Evolutionary conservation across 1,140 invertebrate species (phyloP).

Genomic region (Leptestheria dahalacensis): DNA sequence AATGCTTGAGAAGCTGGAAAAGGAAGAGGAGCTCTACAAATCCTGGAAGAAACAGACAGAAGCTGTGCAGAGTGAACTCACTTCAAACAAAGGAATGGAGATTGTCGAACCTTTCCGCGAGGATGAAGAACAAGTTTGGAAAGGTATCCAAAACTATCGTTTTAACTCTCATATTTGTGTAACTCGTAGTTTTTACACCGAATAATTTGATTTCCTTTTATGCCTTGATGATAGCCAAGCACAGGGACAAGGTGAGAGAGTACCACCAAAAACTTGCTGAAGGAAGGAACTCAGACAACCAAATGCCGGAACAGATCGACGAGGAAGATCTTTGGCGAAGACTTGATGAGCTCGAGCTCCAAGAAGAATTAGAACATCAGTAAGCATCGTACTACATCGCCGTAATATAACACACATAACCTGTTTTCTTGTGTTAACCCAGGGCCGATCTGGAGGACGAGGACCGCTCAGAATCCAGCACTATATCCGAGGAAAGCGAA

Average conservation of each 20-base stretch:
- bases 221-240: constrained; percentile 35
- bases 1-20: constrained; percentile 31
- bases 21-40: constrained; percentile 33
- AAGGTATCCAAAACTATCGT: constrained; percentile 29
- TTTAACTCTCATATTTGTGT: constrained; percentile 10
- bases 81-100: constrained; percentile 30
- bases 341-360: constrained; percentile 36
- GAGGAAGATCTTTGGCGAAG: constrained; percentile 33
- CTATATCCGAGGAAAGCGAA: not conserved
- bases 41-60: constrained; percentile 28
- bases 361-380: constrained; percentile 32
- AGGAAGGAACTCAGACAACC: constrained; percentile 22
- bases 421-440: not conserved
- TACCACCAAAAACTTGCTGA: constrained; percentile 30
- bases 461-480: not conserved
- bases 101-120: constrained; percentile 39
- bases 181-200: constrained; percentile 14
- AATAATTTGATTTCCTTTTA: too few species aligned
- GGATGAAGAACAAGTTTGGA: constrained; percentile 36
- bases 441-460: constrained; percentile 21
- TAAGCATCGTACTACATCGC: too few species aligned
- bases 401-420: too few species aligned
- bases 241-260: constrained; percentile 33
- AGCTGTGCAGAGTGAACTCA: constrained; percentile 25
- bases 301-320: constrained; percentile 25